Evolutionary conservation across 1,140 invertebrate genomes (phyloP).

Genomic region (Pinna nobilis): DNA sequence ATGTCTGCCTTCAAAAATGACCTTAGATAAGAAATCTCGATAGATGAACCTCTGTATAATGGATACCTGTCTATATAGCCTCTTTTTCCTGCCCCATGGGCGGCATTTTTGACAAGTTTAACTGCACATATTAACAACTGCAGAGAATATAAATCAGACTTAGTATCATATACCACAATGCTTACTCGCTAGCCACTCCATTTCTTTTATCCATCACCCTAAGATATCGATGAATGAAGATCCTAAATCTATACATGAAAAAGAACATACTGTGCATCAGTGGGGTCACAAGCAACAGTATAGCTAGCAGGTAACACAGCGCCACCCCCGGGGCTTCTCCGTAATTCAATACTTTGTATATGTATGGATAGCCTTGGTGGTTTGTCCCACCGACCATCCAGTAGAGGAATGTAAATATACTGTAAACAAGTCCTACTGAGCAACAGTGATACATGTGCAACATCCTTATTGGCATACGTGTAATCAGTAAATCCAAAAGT

Average conservation of each 20-base stretch:
- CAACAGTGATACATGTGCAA: conserved; percentile 83
- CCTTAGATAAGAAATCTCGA: too few relatives aligned
- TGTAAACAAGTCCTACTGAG: conserved; percentile 79
- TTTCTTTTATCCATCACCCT: conserved; percentile 49
- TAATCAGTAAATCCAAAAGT: conserved; percentile 83
- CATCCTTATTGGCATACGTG: conserved; percentile 82
- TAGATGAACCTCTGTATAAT: too few relatives aligned
- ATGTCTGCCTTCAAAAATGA: too few relatives aligned
- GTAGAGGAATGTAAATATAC: conserved; percentile 84
- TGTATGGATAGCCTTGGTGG: conserved; percentile 74
- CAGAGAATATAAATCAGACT: too few relatives aligned
- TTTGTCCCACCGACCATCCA: conserved; percentile 81
- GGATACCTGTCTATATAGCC: too few relatives aligned
- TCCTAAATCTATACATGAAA: conserved; percentile 56
- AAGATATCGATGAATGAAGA: conserved; percentile 52
- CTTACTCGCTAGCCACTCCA: too few relatives aligned
- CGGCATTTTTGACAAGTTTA: too few relatives aligned
- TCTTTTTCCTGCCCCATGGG: too few relatives aligned
- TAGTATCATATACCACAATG: too few relatives aligned
- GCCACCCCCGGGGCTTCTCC: conserved; percentile 50
- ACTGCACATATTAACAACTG: too few relatives aligned
- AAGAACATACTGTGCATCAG: conserved; percentile 59
- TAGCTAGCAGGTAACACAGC: conserved; percentile 38
- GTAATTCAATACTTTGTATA: conserved; percentile 73
- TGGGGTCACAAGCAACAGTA: conserved; percentile 51